Base-by-base conservation (phyloP, 2,113 vertebrate genomes). In the Acrocephalus arundinaceus region DNA sequence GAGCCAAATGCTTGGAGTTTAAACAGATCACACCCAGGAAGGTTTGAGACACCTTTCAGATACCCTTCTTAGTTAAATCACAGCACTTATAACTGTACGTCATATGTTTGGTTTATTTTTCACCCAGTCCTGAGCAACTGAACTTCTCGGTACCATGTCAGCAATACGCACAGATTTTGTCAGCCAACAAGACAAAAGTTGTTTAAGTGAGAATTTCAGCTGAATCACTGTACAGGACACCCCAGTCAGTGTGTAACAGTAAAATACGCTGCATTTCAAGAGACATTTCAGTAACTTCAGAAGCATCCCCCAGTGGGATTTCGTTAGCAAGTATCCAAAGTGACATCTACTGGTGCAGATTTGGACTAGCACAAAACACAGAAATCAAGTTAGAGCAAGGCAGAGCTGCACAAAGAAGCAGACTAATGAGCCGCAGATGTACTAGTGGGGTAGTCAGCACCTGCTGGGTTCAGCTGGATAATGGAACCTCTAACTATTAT, bases 311-410 rank as follows among this genome's bases (percentile, higher is more conserved):
- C 70, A 65, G 33, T 82, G 77, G 52, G 86, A 91, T 85, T 67
- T 88, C 2, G 0, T 84, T 94, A 84, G 39, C 37, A 77, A 94
- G 76, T 84, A 84, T 94, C 57, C 89, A 77, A 96, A 81, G 66
- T 94, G 93, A 94, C 76, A 94, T 75, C 95, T 92, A 87, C 87
- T 75, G 77, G 86, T 75, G 41, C 31, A 82, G 48, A 55, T 55
- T 70, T 76, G 77, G 73, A 92, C 90, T 94, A 91, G 57, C 3
- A 7, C 70, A 49, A 80, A 92, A 66, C 15, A 6, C 19, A 85
- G 63, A 57, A 81, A 74, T 6, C 1, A 45, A 54, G 52, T 65
- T 22, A 48, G 18, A 94, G 66, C 22, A 79, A 86, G 30, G 37
- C 27, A 93, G 58, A 91, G 39, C 25, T 83, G 51, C 65, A 92